A percentile compares a stretch with the other conserved stretches of the same genome.
Evolutionary conservation across 2,113 vertebrate genomes (phyloP).

Genomic region (Saiga tatarica): DNA sequence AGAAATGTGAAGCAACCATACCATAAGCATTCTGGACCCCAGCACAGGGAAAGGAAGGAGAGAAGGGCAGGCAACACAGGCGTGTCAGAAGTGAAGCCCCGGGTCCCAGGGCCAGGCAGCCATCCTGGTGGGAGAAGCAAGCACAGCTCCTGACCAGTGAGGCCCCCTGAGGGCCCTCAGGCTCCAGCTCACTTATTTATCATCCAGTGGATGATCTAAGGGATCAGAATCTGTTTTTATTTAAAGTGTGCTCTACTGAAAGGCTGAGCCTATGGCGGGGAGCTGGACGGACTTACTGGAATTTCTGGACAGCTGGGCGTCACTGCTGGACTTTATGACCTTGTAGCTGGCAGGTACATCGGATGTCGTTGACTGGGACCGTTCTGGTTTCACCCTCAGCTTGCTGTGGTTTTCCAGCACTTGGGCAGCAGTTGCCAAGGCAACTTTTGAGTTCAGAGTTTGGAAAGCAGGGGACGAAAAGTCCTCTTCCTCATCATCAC

Average conservation of each 20-base stretch:
- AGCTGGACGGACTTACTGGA: constrained; percentile 82
- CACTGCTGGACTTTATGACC: constrained; percentile 91
- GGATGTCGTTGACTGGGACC: constrained; percentile 69
- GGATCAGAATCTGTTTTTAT: background rate
- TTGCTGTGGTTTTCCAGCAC: constrained; percentile 80
- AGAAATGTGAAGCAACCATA: background rate
- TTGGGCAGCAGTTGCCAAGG: constrained; percentile 78
- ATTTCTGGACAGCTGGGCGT: constrained; percentile 87
- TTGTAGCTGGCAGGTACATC: constrained; percentile 82
- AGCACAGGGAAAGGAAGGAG: background rate
- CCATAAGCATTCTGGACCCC: background rate
- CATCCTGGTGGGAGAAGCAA: background rate
- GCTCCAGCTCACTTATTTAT: background rate
- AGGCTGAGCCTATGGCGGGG: background rate
- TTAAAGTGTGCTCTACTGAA: background rate
- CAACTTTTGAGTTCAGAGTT: constrained; percentile 83
- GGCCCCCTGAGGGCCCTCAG: background rate
- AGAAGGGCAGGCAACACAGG: background rate
- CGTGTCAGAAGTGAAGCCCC: background rate
- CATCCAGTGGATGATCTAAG: background rate
- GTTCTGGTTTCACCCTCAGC: constrained; percentile 79
- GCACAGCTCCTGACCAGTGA: background rate
- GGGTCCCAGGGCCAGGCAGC: background rate
- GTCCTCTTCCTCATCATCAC: constrained; percentile 91
- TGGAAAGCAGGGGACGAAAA: constrained; percentile 80